Evolutionary conservation across 2,888 invertebrate species (phyloP).

Genomic region (Limenitis camilla): DNA sequence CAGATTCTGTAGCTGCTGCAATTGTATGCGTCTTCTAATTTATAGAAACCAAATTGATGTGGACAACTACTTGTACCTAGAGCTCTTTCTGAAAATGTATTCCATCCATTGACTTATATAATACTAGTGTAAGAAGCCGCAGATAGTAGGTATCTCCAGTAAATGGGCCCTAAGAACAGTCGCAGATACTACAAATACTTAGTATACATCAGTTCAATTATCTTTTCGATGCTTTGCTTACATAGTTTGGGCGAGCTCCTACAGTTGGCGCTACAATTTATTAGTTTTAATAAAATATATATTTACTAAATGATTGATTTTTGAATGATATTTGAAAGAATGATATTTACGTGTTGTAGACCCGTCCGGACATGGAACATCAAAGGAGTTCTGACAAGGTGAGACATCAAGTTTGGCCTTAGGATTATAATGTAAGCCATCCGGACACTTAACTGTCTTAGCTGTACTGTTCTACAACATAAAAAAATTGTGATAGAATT

Average conservation of each 20-base stretch:
- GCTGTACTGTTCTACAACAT: slow-evolving; percentile 77
- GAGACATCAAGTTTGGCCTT: slow-evolving; percentile 78
- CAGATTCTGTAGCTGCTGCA: slow-evolving; percentile 90
- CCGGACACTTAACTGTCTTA: slow-evolving; percentile 85
- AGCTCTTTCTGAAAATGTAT: slow-evolving; percentile 73
- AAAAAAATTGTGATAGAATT: neutral
- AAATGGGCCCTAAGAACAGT: too few species aligned
- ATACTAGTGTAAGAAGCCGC: too few species aligned
- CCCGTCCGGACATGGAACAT: slow-evolving; percentile 83
- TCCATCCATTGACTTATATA: too few species aligned
- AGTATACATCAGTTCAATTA: too few species aligned
- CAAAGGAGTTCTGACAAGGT: slow-evolving; percentile 89
- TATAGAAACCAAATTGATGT: slow-evolving; percentile 87
- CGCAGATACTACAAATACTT: too few species aligned
- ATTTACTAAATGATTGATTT: neutral
- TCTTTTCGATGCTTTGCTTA: too few species aligned
- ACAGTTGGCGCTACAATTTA: too few species aligned
- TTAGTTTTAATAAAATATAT: too few species aligned
- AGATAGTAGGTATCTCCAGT: too few species aligned
- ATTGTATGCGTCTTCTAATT: slow-evolving; percentile 74
- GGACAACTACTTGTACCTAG: slow-evolving; percentile 86
- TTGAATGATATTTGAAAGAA: neutral
- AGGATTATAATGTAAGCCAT: slow-evolving; percentile 86
- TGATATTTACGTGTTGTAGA: slow-evolving; percentile 78
- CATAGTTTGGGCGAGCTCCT: too few species aligned